These are phyloP conservation scores for Peromyscus aztecus DNA, from an alignment of 2,797 vertebrate species.

Conservation along the genomic window DNA sequence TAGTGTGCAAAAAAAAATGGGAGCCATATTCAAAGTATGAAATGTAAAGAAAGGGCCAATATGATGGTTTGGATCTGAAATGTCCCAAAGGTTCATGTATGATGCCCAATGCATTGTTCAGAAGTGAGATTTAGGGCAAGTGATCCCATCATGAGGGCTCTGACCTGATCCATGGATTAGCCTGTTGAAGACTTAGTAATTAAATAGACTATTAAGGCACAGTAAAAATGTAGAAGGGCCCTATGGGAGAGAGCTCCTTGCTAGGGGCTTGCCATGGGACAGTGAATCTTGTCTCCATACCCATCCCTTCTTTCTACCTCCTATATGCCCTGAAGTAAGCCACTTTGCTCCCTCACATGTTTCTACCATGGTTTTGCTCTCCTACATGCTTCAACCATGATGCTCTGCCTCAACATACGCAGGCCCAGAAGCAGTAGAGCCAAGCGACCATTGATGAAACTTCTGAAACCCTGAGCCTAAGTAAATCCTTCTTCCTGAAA, in stretches of 20 bases:
- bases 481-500: background rate
- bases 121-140: background rate
- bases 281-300: background rate
- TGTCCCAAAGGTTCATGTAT: background rate
- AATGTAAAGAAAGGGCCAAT: too few relatives aligned
- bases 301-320: background rate
- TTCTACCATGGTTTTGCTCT: too few relatives aligned
- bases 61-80: background rate
- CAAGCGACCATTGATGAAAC: background rate
- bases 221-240: background rate
- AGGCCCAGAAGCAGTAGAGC: background rate
- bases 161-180: background rate
- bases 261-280: too few relatives aligned
- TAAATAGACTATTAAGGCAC: background rate
- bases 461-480: background rate
- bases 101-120: background rate
- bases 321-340: background rate
- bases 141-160: background rate
- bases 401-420: background rate
- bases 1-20: background rate
- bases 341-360: background rate
- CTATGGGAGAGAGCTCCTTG: too few relatives aligned
- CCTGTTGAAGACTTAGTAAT: too few relatives aligned
- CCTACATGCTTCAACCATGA: accelerated
- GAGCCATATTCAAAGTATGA: background rate